A percentile compares a stretch with the other conserved stretches of the same genome.
phyloP scores from a whole-genome alignment of 2,797 vertebrate genomes.

The Sebastes elongatus region DNA sequence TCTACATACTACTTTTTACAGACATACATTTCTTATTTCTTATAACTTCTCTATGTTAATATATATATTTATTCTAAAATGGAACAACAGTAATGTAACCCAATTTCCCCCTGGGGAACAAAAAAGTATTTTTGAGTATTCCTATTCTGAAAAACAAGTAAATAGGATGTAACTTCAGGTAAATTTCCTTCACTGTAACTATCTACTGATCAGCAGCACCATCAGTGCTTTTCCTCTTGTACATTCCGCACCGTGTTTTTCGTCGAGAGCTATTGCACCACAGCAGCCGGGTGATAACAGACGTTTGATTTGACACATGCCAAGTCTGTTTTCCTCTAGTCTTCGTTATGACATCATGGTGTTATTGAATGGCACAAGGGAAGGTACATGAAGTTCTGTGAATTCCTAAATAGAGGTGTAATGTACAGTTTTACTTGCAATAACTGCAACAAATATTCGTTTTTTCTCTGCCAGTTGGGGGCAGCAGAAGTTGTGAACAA shows the following conservation, averaged over 20 bases:
- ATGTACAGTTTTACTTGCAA: background rate
- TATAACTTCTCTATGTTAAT: background rate
- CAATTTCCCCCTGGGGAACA: background rate
- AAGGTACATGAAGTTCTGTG: background rate
- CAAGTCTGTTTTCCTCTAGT: background rate
- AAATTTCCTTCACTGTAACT: background rate
- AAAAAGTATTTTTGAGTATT: no score
- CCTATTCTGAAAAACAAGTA: no score
- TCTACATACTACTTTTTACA: background rate
- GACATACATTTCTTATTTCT: background rate
- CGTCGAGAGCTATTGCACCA: background rate
- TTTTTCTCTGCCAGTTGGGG: background rate
- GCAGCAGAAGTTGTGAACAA: no score
- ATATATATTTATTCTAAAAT: background rate
- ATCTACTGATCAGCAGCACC: conserved; percentile 11
- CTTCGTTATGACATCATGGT: no score
- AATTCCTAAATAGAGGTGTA: background rate
- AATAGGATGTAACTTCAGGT: background rate
- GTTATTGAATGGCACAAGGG: background rate
- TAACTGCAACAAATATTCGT: background rate
- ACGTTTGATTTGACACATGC: background rate
- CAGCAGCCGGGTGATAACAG: background rate
- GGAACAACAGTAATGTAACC: background rate
- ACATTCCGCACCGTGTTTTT: conserved; percentile 15
- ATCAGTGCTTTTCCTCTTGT: background rate